Conservation (phyloP, 2,797 vertebrate species). For the Oreonectes daqikongensis region DNA sequence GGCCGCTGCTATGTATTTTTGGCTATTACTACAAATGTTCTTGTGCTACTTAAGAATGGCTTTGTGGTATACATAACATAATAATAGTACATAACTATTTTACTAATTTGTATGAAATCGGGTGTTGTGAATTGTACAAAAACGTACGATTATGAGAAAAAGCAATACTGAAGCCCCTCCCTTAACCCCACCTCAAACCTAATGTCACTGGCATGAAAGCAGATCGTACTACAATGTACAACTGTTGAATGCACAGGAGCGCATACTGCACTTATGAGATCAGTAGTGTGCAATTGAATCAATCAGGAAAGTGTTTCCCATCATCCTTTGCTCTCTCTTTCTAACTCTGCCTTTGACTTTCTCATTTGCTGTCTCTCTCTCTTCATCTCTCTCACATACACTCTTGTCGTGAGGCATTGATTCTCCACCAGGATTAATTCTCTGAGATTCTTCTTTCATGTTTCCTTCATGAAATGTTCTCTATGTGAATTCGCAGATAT, state of each 20-base stretch:
- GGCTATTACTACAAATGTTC: too few species aligned
- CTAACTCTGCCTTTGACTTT: slow-evolving; percentile 21
- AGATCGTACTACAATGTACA: too few species aligned
- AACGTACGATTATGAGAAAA: too few species aligned
- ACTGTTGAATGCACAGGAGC: not conserved
- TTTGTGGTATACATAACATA: too few species aligned
- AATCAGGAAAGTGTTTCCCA: slow-evolving; percentile 28
- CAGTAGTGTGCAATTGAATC: slow-evolving; percentile 7
- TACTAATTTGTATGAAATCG: too few species aligned
- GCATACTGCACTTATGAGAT: not conserved
- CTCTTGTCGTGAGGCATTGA: not conserved
- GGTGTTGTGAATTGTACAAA: too few species aligned
- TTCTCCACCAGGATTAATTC: slow-evolving; percentile 27
- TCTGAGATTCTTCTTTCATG: slow-evolving; percentile 5
- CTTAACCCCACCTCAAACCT: too few species aligned
- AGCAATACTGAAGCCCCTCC: too few species aligned
- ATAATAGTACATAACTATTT: too few species aligned
- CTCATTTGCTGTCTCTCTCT: slow-evolving; percentile 46
- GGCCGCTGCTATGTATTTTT: too few species aligned
- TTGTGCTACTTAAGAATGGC: too few species aligned
- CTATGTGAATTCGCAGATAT: slow-evolving; percentile 27
- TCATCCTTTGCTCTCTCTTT: slow-evolving; percentile 24
- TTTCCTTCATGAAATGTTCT: slow-evolving; percentile 15
- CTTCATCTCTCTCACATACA: not conserved
- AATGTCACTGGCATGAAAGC: too few species aligned